Base-by-base conservation (phyloP, 2,113 vertebrate genomes). In the Tretioscincus oriximinensis region DNA sequence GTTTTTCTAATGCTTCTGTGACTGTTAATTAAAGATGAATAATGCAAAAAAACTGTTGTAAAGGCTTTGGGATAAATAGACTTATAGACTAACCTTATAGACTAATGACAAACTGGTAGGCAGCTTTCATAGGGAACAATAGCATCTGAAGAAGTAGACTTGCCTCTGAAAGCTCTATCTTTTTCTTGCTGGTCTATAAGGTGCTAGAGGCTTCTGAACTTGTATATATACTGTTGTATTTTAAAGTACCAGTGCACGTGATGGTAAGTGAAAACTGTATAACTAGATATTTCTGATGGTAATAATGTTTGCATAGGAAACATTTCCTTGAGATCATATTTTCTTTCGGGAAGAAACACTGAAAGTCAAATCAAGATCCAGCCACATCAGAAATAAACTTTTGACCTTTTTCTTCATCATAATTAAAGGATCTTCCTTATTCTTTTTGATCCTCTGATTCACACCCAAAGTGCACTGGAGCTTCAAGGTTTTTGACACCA, bases 31-130 rank as follows among this genome's bases (percentile, higher is more conserved):
- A 69, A 90, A 84, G 70, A 82, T 24, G 76, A 31, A 80, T 78
- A 5, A 77, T 1, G 51, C 78, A 80, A 87, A 78, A n/a, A 41
- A 88, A 84, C 63, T 85, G 41, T 31, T 78, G 29, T 66, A 28
- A 71, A 73, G 69, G 68, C 18, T 28, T 80, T 58, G 65, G 65
- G 75, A 76, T 82, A 24, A 88, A 84, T 60, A 67, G 77, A 41
- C 35, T 41, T 41, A 41, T 41, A 41, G 3, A 41, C 35, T 41
- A 41, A 41, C 35, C 35, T 5, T 41, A 41, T 41, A 41, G 35
- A 41, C 35, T 41, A 41, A 41, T 41, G 35, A 41, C 35, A 41
- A 41, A 41, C 35, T 4, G 35, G 35, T 41, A 41, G 35, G 35
- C 35, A 41, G 35, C 35, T 41, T 41, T 41, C 35, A 41, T 41